Conservation (phyloP, 2,113 vertebrate species). For the Notarius quadriscutis region DNA sequence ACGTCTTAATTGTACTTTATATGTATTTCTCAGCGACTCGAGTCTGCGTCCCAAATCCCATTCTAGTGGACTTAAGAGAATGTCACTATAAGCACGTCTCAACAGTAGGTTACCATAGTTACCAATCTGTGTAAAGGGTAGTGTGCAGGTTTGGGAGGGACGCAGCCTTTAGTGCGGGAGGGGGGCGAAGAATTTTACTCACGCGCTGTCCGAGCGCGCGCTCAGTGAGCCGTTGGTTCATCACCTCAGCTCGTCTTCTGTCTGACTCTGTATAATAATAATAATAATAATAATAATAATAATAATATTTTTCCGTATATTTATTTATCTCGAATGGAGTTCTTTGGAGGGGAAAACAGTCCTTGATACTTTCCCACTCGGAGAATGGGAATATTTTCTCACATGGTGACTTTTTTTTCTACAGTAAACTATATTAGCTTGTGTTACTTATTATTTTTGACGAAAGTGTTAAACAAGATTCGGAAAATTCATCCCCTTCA, state of each 20-base stretch:
- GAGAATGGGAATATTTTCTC: background rate
- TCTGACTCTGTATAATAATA: too few species aligned
- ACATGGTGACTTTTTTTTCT: background rate
- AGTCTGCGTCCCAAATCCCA: background rate
- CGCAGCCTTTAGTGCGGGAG: background rate
- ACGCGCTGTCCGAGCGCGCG: constrained; percentile 6
- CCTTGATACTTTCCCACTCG: background rate
- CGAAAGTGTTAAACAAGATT: background rate
- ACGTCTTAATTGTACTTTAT: background rate
- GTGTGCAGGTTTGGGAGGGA: background rate
- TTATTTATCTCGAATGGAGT: background rate
- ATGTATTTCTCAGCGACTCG: background rate
- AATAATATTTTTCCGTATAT: background rate
- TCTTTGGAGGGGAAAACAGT: background rate
- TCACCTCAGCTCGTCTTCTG: background rate
- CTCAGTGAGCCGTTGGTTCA: background rate
- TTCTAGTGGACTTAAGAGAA: background rate
- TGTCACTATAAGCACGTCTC: background rate
- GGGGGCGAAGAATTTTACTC: constrained; percentile 4
- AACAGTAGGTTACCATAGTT: background rate
- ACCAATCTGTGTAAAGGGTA: background rate
- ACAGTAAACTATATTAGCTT: background rate
- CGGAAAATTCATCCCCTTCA: background rate
- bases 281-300: too few species aligned
- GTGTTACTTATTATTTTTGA: constrained; percentile 3